Base-by-base conservation (phyloP, 2,888 invertebrate species). In the Papilio demoleus region DNA sequence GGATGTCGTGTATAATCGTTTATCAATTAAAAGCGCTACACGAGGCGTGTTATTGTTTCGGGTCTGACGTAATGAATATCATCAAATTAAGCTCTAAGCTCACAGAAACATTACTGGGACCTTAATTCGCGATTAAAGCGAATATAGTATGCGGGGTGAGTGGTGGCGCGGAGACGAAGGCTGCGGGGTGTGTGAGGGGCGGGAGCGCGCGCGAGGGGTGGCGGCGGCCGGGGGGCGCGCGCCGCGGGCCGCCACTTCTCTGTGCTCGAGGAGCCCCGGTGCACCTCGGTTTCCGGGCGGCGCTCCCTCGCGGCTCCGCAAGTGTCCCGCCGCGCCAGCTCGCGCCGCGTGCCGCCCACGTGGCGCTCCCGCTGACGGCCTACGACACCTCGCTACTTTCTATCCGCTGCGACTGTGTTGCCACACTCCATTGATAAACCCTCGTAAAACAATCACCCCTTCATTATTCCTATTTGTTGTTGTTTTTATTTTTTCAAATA, bases 61-160 rank as follows among this genome's bases (percentile, higher is more conserved):
- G 31, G 22, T 38, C 45, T 67, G 65, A 65, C 64, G 40, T 86
- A 87, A 87, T 88, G n/a, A n/a, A n/a, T n/a, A n/a, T n/a, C n/a
- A n/a, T n/a, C n/a, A n/a, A n/a, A n/a, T n/a, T n/a, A n/a, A n/a
- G n/a, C 86, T 86, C 81, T 86, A 85, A 88, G 87, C 88, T 87
- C 85, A 86, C 86, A 86, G 89, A 90, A 91, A 91, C 89, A 89
- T 90, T 89, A 87, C 86, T 86, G 77, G 87, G 87, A 86, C 87
- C 88, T 90, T 92, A 91, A 91, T 91, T 92, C 85, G 90, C 89
- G 90, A 90, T 92, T 91, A 91, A 91, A 88, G 88, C 90, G 89
- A 92, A 89, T 88, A 91, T 88, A 88, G 90, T 88, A 86, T 84
- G 88, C 89, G 88, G 90, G 90, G 91, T 88, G 89, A 86, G 88